Evolutionary conservation across 1,140 invertebrate genomes (phyloP), one percentile per base, ranked within the genome.

Genomic region (Idris sp.): DNA sequence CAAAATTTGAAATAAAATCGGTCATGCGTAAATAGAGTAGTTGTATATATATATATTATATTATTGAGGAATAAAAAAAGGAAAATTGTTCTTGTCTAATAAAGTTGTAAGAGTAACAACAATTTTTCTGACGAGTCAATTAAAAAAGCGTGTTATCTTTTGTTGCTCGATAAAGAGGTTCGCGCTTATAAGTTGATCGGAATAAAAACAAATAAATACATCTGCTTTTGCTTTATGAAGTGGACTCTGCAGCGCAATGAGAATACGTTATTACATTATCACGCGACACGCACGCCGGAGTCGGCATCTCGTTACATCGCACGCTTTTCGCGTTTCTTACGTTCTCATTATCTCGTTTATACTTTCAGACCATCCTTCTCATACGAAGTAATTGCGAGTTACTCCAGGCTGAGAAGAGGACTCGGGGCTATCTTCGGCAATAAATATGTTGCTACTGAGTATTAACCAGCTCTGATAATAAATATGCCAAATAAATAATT

Each of bases 191-290:
- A 83, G 76, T 79, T 79, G 83, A 77, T 74, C 61, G 73, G 83
- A 80, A 85, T 83, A n/a, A 84, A 86, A 77, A 78, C 75, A 76
- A 80, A 86, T 84, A 85, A 84, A 84, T 82, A 85, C 82, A 76
- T 69, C 64, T 31, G 51, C 53, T 11, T 22, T 41, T 81, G 74
- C 79, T 84, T 84, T 84, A 84, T 83, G 81, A 83, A 86, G 83
- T 86, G 71, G 83, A 80, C 79, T 73, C 76, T 25, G 31, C 10
- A 48, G 38, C 62, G 69, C 38, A 49, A 69, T 56, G 73, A 68
- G 74, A 58, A 79, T 84, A 81, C 82, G 80, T 85, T 85, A 84
- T 83, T 84, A 82, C 83, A 84, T 81, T 84, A 86, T 84, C 82
- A 73, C 73, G 35, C 69, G 79, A 83, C 83, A 84, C 83, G 81